Conservation (phyloP, 1,140 invertebrate species). For the Globodera ellingtonae region DNA sequence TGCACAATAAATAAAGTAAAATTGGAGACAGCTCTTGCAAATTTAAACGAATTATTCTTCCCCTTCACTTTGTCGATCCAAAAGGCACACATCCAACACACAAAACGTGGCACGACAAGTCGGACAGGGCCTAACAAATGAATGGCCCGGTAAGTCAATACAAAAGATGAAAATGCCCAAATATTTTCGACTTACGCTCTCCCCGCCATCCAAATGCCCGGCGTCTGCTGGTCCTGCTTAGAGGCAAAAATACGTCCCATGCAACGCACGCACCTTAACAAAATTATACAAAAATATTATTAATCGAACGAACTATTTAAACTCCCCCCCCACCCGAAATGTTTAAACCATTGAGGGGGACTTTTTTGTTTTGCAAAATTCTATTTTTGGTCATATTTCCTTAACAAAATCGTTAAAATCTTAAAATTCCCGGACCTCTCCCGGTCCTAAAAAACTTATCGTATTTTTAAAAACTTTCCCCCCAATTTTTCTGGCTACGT, state of each 20-base stretch:
- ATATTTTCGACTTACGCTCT: conserved; percentile 14
- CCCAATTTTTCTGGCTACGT: too few relatives aligned
- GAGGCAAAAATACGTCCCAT: conserved; percentile 46
- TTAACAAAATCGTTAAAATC: too few relatives aligned
- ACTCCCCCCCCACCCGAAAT: too few relatives aligned
- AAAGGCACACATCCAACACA: conserved; percentile 42
- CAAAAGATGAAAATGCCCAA: not conserved
- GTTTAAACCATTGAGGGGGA: too few relatives aligned
- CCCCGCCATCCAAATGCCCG: conserved; percentile 40
- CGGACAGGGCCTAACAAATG: conserved; percentile 7
- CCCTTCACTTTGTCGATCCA: not conserved
- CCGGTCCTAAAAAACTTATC: too few relatives aligned
- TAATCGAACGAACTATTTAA: not conserved
- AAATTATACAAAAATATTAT: not conserved
- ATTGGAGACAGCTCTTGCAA: not conserved
- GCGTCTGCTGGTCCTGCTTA: conserved; percentile 40
- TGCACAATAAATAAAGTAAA: not conserved
- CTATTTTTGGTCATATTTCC: not conserved
- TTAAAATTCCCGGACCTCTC: too few relatives aligned
- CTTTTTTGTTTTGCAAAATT: too few relatives aligned
- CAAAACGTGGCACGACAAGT: conserved; percentile 42
- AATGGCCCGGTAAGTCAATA: not conserved
- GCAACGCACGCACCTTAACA: conserved; percentile 37
- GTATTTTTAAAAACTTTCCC: too few relatives aligned
- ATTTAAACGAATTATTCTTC: not conserved